Evolutionary conservation across 2,113 vertebrate species (phyloP).

Genomic region (Corythornis cristatus): DNA sequence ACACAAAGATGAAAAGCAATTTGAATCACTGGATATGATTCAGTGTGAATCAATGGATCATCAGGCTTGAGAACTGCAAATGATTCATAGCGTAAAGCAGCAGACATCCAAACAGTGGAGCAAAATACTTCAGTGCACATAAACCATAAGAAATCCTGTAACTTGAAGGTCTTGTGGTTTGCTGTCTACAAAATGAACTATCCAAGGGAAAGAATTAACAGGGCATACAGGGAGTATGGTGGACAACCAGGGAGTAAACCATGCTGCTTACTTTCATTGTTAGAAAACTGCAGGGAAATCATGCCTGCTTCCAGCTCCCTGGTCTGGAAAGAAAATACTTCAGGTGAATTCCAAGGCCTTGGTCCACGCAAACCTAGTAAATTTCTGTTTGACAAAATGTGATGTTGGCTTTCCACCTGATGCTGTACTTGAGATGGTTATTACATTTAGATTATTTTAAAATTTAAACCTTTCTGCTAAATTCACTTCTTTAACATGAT

Average conservation of each 20-base stretch:
- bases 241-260: background rate
- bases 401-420: background rate
- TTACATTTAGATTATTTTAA: background rate
- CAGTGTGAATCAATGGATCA: slow-evolving; percentile 46
- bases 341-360: background rate
- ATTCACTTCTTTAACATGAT: background rate
- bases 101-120: background rate
- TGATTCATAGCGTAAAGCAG: background rate
- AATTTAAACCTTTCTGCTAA: background rate
- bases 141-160: slow-evolving; percentile 5
- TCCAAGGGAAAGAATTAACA: slow-evolving; percentile 24
- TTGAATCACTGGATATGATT: slow-evolving; percentile 22
- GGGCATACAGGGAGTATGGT: background rate
- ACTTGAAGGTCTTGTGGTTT: slow-evolving; percentile 51
- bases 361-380: background rate
- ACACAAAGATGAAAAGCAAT: background rate
- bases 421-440: fast-evolving
- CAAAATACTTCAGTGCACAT: slow-evolving; percentile 7
- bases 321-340: background rate
- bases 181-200: slow-evolving; percentile 40
- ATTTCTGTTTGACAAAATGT: background rate
- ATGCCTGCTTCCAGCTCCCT: background rate
- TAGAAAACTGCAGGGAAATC: background rate
- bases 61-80: slow-evolving; percentile 46
- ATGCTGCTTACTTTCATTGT: background rate